Evolutionary conservation across 2,797 vertebrate genomes (phyloP), one percentile per base, ranked within the genome.

Genomic region (Yasuhikotakia modesta): DNA sequence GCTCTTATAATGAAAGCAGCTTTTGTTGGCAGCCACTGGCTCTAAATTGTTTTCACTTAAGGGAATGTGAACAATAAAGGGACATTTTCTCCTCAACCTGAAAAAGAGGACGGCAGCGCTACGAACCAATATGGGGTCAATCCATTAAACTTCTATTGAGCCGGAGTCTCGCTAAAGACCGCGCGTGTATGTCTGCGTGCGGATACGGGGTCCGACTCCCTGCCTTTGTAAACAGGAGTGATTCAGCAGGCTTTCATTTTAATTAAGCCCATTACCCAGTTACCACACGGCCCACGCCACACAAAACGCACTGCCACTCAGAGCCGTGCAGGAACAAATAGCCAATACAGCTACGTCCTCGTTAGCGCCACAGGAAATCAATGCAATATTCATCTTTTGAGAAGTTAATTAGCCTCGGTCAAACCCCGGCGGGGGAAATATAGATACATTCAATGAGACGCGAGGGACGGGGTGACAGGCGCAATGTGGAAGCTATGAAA

Each of bases 231-330:
- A 94, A 93, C 92, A 92, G 90, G 85, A 91, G 86, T 91, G 92
- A 92, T 84, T 92, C 91, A 94, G 91, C 89, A 92, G 90, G 89
- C 91, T 90, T 91, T 92, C 93, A 94, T 95, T 95, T 94, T 93
- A 95, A 95, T 95, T 94, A 95, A 95, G 93, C 91, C 93, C 93
- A 90, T 94, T 95, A 95, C 93, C 93, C 94, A 91, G 90, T 94
- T 57, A 88, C 89, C 87, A 81, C 88, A 17, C 32, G 50, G 30
- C 71, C 74, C 13, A n/a, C 21, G 64, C 70, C 78, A 45, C 73
- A 72, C 73, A 75, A 81, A 85, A 69, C 83, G 69, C 35, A 7
- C 70, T 39, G 71, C 77, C 73, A 66, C 58, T 78, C 30, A 78
- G 45, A 11, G 24, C 73, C 52, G 60, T 64, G 58, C 22, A 66